Conservation (phyloP, 2,797 vertebrate genomes). For the Paguma larvata region DNA sequence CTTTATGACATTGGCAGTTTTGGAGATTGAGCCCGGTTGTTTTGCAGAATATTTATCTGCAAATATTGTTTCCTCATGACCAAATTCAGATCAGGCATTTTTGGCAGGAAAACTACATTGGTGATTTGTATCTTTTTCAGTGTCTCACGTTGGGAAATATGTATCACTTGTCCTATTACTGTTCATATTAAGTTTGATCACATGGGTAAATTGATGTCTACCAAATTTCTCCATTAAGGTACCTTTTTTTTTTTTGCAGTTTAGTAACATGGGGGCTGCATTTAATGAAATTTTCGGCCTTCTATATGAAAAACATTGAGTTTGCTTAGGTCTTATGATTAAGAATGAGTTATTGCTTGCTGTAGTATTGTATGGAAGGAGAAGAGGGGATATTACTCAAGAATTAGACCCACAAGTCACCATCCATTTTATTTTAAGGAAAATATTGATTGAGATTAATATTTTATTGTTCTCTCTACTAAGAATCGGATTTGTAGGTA, state of each 20-base stretch:
- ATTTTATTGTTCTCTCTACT: constrained; percentile 8
- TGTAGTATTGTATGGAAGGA: background rate
- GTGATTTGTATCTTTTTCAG: background rate
- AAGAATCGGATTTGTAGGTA: background rate
- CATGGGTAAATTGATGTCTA: background rate
- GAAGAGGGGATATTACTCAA: background rate
- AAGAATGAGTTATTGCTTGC: background rate
- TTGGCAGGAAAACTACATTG: background rate
- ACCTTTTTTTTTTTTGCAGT: background rate
- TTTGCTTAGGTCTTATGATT: background rate
- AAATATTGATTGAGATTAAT: constrained; percentile 42
- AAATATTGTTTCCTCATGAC: background rate
- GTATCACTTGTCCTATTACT: background rate
- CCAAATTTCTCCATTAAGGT: constrained; percentile 8
- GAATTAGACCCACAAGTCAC: background rate
- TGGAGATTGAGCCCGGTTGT: background rate
- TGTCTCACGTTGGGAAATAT: background rate
- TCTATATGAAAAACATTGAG: background rate
- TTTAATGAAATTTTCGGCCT: constrained; percentile 24
- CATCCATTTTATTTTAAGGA: constrained; percentile 6
- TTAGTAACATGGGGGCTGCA: background rate
- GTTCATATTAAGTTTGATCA: constrained; percentile 6
- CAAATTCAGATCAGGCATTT: constrained; percentile 57
- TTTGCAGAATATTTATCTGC: constrained; percentile 21
- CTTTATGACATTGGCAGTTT: background rate